These are phyloP conservation scores for Oligia fasciuncula DNA, from an alignment of 2,888 invertebrate species.

Conservation along the genomic window DNA sequence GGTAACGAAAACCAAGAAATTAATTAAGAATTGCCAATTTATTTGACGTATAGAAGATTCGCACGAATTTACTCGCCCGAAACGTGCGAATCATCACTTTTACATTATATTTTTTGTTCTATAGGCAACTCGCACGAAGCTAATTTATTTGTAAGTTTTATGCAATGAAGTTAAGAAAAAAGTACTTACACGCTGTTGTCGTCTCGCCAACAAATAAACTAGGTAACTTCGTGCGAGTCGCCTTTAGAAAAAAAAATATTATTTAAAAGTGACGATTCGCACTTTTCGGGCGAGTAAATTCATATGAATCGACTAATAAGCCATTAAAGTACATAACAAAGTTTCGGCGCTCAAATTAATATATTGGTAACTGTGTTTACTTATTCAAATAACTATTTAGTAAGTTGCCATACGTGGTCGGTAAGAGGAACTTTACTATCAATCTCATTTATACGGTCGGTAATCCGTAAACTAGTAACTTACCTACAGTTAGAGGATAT, in stretches of 20 bases:
- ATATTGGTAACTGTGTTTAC: constrained; percentile 27
- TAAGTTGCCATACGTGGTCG: constrained; percentile 16
- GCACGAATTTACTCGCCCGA: background rate
- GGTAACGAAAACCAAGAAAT: constrained; percentile 10
- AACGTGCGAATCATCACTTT: background rate
- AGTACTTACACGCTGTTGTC: background rate
- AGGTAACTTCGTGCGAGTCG: background rate
- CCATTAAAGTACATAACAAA: constrained; percentile 5
- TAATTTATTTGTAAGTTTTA: background rate
- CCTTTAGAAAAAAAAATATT: background rate
- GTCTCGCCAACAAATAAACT: background rate
- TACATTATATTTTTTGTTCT: background rate
- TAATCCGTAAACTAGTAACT: constrained; percentile 16
- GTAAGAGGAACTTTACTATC: constrained; percentile 15
- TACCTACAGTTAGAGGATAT: constrained; percentile 31
- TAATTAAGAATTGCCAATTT: constrained; percentile 16
- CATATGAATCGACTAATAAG: background rate
- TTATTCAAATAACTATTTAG: constrained; percentile 58
- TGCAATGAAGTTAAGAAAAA: too few species aligned
- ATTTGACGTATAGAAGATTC: constrained; percentile 2
- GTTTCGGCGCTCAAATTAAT: constrained; percentile 37
- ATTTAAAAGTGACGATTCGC: background rate
- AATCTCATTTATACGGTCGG: constrained; percentile 32
- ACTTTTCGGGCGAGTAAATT: background rate
- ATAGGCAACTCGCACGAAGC: too few species aligned